Base-by-base conservation (phyloP, 2,888 invertebrate genomes). In the Carterocephalus palaemon region DNA sequence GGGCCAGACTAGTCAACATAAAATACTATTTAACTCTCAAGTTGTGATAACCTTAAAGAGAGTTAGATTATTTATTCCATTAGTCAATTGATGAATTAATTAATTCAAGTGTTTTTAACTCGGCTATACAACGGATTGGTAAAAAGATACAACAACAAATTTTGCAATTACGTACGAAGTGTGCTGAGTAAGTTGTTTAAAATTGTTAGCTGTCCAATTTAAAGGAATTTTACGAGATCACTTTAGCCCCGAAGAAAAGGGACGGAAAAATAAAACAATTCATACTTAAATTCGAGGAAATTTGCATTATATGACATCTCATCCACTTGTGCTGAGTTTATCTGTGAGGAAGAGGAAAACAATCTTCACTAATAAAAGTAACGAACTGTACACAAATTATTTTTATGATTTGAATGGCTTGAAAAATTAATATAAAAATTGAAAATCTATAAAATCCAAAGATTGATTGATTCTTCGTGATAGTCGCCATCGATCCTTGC, bases 291-390 rank as follows among this genome's bases (percentile, higher is more conserved):
- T 67, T 67, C 61, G 62, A 57, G 60, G 56, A 71, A 76, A 81
- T 83, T 82, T 82, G 73, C 81, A 83, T 82, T 70, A 80, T 78
- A 80, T 80, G 79, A 76, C 70, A 60, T 70, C 71, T 78, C 72
- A 73, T 74, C 67, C 66, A 62, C 58, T 54, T 57, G 52, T 50
- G 49, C 46, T 59, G 63, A 67, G 55, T 64, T 64, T 62, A 34
- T 64, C 63, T 70, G 56, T 69, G 74, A 63, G 66, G 61, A 63
- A 66, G 61, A 66, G 59, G 71, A 67, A 70, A 79, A 74, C 72
- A 73, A 72, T 70, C 67, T 70, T 62, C 33, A 13, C 37, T 31
- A 9, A 45, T 43, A 43, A 31, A 43, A 31, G 37, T 31, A 16
- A 32, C 31, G 37, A 45, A 31, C n/a, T n/a, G n/a, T n/a, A n/a